Conservation (phyloP, 1,140 invertebrate genomes). For the Asbolus verrucosus region DNA sequence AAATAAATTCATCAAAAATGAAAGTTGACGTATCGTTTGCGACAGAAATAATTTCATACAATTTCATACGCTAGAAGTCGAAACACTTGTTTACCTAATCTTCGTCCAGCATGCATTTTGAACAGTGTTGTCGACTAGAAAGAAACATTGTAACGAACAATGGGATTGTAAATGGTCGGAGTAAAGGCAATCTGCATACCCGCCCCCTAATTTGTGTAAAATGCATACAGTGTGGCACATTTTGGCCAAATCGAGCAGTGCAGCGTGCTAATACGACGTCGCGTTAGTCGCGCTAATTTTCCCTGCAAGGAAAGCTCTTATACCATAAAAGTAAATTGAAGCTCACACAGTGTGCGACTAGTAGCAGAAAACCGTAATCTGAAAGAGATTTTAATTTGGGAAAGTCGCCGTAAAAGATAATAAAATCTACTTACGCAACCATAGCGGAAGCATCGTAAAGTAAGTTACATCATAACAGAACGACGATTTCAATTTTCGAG, state of each 20-base stretch:
- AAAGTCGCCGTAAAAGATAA: slow-evolving; percentile 32
- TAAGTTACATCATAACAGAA: slow-evolving; percentile 30
- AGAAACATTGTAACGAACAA: too few species aligned
- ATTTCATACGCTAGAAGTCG: too few species aligned
- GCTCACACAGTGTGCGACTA: slow-evolving; percentile 33
- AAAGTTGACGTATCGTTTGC: too few species aligned
- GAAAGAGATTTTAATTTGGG: slow-evolving; percentile 39
- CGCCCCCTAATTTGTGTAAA: slow-evolving; percentile 18
- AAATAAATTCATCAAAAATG: too few species aligned
- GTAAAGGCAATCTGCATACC: slow-evolving; percentile 28
- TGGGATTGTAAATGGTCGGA: too few species aligned
- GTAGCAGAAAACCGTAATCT: slow-evolving; percentile 32
- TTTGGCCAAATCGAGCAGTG: slow-evolving; percentile 23
- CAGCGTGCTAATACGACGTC: slow-evolving; percentile 1
- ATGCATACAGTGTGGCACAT: slow-evolving; percentile 26
- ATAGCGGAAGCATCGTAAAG: slow-evolving; percentile 9
- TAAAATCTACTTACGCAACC: slow-evolving; percentile 34
- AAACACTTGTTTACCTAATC: too few species aligned
- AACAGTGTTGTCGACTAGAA: too few species aligned
- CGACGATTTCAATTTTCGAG: slow-evolving; percentile 14
- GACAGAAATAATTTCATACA: too few species aligned
- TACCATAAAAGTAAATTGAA: slow-evolving; percentile 37
- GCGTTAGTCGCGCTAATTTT: slow-evolving; percentile 29
- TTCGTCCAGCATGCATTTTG: too few species aligned
- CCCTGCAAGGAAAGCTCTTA: slow-evolving; percentile 19